Evolutionary conservation across 2,797 vertebrate genomes (phyloP).

Genomic region (Rhinichthys osculus): DNA sequence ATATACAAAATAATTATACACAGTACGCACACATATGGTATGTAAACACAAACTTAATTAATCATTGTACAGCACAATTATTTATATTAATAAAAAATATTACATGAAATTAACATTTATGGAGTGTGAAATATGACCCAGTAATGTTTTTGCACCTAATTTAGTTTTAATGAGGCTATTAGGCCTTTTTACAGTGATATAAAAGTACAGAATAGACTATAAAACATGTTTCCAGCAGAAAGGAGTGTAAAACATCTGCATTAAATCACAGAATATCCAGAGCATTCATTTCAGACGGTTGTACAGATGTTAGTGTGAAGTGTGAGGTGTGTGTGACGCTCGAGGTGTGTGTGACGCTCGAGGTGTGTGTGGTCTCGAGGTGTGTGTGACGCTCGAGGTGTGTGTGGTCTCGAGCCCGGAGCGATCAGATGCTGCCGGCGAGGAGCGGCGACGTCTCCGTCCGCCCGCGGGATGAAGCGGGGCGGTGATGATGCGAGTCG

Average conservation of each 20-base stretch:
- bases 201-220: not conserved
- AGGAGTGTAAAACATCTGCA: not conserved
- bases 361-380: too few relatives aligned
- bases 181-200: not conserved
- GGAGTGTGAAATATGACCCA: not conserved
- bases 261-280: not conserved
- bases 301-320: not conserved
- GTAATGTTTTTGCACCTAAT: not conserved
- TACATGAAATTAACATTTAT: not conserved
- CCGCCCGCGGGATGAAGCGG: conserved; percentile 37
- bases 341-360: too few relatives aligned
- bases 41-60: too few relatives aligned
- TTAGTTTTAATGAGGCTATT: too few relatives aligned
- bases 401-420: too few relatives aligned
- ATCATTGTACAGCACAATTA: not conserved
- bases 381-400: too few relatives aligned
- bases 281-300: too few relatives aligned
- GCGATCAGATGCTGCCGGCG: conserved; percentile 79
- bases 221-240: not conserved
- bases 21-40: too few relatives aligned
- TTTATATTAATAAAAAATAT: not conserved
- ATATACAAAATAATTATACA: too few relatives aligned
- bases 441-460: conserved; percentile 79
- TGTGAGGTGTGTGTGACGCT: too few relatives aligned
- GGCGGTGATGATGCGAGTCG: conserved; percentile 67